Evolutionary conservation across 1,140 invertebrate genomes (phyloP), one percentile per base, ranked within the genome.

Genomic region (Drosophila pseudoobscura): DNA sequence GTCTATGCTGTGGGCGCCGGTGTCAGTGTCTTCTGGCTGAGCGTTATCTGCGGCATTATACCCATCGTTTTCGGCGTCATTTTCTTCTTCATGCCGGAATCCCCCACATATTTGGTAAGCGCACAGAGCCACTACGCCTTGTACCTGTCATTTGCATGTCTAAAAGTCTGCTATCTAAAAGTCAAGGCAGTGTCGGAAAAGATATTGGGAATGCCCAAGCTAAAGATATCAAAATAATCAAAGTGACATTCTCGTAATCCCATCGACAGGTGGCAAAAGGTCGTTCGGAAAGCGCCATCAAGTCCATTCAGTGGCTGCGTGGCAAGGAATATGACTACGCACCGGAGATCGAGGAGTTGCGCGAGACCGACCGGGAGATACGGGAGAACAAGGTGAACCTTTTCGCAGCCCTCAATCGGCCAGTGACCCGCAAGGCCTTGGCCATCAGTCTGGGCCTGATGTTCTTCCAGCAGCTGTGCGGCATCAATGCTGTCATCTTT

Each of bases 401-500:
- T 31, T 45, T 78, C 3, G 88, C 93, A 11, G 93, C 94, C 1
- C 92, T 96, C 8, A 92, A 91, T 2, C 93, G 94, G 49, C 94
- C 91, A 65, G 93, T 94, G 13, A 94, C 94, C 0, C 90, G 93
- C 22, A 96, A 95, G 90, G 95, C 95, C 7, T 87, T 97, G 8
- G 59, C 95, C 5, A 96, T 98, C 35, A 94, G 94, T 45, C 93
- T 96, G 66, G 94, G 94, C 13, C 92, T 98, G 1, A 97, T 98
- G 96, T 92, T 96, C 53, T 95, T 97, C 90, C 97, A 98, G 85
- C 97, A 98, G 89, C 92, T 97, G 26, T 95, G 95, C 56, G 96
- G 97, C 43, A 96, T 98, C 17, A 97, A 97, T 76, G 96, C 95
- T 0, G 95, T 98, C 20, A 95, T 97, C 61, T 97, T 97, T 89